phyloP scores from a whole-genome alignment of 2,888 invertebrate genomes.

The Unio delphinus region DNA sequence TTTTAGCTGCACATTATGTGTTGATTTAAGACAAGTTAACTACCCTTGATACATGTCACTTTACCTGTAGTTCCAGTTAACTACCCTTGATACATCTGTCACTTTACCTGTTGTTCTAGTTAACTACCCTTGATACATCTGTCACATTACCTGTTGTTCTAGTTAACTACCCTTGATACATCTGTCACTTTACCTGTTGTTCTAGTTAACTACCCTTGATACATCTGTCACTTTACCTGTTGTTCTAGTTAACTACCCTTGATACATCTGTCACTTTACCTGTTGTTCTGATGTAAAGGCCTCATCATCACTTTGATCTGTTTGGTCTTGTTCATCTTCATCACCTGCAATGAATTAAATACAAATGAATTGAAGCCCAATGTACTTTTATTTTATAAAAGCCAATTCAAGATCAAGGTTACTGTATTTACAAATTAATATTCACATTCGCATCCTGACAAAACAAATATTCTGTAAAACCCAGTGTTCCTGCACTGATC shows the following conservation, averaged over 20 bases:
- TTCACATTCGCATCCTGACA: too few species aligned
- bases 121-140: too few species aligned
- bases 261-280: constrained; percentile 25
- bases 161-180: too few species aligned
- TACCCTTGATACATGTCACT: neutral
- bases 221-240: constrained; percentile 38
- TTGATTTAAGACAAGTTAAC: too few species aligned
- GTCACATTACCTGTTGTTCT: constrained; percentile 52
- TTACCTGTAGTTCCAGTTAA: constrained; percentile 50
- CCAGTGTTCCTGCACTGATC: too few species aligned
- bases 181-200: constrained; percentile 46
- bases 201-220: constrained; percentile 13
- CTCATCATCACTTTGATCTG: constrained; percentile 56
- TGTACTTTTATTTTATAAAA: too few species aligned
- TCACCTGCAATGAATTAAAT: constrained; percentile 23
- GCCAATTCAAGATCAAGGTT: too few species aligned
- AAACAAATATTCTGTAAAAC: too few species aligned
- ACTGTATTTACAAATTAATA: too few species aligned
- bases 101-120: constrained; percentile 52
- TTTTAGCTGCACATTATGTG: too few species aligned
- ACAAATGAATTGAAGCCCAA: too few species aligned
- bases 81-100: neutral
- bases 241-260: constrained; percentile 47
- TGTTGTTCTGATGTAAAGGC: constrained; percentile 59
- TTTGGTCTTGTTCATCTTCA: constrained; percentile 37